These are phyloP conservation scores for Menura novaehollandiae DNA, from an alignment of 2,113 vertebrate species.

Conservation along the genomic window DNA sequence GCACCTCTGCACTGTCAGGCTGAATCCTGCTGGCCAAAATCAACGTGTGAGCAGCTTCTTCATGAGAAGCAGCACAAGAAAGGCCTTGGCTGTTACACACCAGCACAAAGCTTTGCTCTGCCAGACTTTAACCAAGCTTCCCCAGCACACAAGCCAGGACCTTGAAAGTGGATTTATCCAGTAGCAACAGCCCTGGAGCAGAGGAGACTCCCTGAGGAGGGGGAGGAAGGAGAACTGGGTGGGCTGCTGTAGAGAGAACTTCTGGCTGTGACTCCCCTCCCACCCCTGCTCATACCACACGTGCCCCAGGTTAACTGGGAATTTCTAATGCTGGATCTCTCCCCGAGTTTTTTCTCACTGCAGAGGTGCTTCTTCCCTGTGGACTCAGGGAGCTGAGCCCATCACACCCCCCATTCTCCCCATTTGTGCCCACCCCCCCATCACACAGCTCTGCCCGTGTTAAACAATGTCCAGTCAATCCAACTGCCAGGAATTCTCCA, in stretches of 20 bases:
- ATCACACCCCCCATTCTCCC: background rate
- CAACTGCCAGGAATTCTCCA: conserved; percentile 62
- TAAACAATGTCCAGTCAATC: conserved; percentile 38
- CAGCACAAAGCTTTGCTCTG: background rate
- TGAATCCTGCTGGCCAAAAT: background rate
- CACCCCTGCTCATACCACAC: background rate
- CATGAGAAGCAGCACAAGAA: background rate
- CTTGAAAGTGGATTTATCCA: background rate
- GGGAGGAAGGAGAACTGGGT: background rate
- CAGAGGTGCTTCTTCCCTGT: background rate
- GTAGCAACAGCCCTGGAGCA: background rate
- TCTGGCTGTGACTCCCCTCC: background rate
- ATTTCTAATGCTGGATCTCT: background rate
- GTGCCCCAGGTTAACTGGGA: background rate
- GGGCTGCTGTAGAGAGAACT: background rate
- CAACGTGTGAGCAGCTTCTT: background rate
- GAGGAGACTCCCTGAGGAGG: background rate
- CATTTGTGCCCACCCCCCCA: background rate
- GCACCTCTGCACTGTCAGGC: background rate
- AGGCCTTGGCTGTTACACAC: background rate
- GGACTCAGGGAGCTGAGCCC: background rate
- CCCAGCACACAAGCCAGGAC: background rate
- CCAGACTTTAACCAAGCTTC: background rate
- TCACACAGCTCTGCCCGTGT: background rate
- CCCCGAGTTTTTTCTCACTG: background rate